phyloP scores from a whole-genome alignment of 2,888 invertebrate species.

The Isotomurus palustris region DNA sequence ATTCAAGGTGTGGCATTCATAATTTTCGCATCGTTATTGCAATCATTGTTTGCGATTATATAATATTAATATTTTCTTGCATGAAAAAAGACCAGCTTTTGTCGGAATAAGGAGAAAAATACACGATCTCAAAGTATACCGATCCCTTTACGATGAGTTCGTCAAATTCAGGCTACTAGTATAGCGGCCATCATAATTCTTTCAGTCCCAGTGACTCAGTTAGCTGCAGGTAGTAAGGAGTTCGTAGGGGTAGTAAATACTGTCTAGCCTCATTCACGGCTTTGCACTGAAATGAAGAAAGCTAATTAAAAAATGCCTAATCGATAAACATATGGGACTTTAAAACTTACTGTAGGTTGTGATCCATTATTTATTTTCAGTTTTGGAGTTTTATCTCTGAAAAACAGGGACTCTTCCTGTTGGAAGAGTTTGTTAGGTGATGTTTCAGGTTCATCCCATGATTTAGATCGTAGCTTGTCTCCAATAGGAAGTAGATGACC shows the following conservation, averaged over 20 bases:
- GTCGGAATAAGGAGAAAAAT: too few species aligned
- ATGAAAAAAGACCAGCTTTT: constrained; percentile 2
- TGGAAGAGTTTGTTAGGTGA: constrained; percentile 21
- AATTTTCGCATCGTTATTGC: too few species aligned
- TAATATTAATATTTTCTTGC: too few species aligned
- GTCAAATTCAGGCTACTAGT: too few species aligned
- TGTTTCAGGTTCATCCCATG: constrained; percentile 42
- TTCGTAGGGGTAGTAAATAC: constrained; percentile 44
- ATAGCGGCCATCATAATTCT: constrained; percentile 28
- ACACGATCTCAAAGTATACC: too few species aligned
- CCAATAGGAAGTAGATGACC: constrained; percentile 57
- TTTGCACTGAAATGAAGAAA: constrained; percentile 47
- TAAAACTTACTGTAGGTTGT: constrained; percentile 45
- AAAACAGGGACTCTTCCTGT: constrained; percentile 38
- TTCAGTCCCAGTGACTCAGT: constrained; percentile 44
- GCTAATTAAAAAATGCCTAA: neutral
- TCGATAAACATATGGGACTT: neutral
- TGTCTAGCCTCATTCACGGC: constrained; percentile 47
- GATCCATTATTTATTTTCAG: constrained; percentile 40
- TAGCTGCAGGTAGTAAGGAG: constrained; percentile 45
- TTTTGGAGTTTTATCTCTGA: constrained; percentile 35
- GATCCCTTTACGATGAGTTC: too few species aligned
- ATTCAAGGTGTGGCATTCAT: too few species aligned
- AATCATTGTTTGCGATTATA: too few species aligned
- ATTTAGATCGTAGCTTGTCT: constrained; percentile 45